Conservation (phyloP, 1,140 invertebrate species). For the Lordiphosa clarofinis region DNA sequence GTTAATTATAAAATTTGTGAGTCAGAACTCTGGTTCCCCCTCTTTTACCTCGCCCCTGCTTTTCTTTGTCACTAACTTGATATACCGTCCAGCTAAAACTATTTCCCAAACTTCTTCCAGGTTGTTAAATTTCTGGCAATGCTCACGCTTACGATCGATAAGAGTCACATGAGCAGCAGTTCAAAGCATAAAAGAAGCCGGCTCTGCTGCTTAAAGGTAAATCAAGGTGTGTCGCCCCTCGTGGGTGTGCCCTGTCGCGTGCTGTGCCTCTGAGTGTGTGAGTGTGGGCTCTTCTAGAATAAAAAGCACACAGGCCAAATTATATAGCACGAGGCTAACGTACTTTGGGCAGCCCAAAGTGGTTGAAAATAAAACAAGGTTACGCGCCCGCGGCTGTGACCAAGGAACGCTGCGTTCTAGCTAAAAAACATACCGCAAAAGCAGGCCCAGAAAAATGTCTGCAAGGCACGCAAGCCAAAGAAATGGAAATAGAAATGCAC, state of each 20-base stretch:
- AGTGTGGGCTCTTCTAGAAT: slow-evolving; percentile 29
- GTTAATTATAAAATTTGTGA: too few species aligned
- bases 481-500: slow-evolving; percentile 37
- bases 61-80: too few species aligned
- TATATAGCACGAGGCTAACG: slow-evolving; percentile 61
- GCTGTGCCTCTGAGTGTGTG: slow-evolving; percentile 24
- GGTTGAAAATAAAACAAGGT: slow-evolving; percentile 63
- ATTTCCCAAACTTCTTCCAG: too few species aligned
- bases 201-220: slow-evolving; percentile 38
- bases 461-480: slow-evolving; percentile 54
- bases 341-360: slow-evolving; percentile 53
- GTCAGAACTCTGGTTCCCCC: too few species aligned
- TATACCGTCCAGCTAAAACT: background rate
- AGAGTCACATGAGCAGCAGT: slow-evolving; percentile 21
- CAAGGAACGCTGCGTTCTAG: slow-evolving; percentile 25
- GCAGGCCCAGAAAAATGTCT: slow-evolving; percentile 51
- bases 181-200: slow-evolving; percentile 16
- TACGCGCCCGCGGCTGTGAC: slow-evolving; percentile 39
- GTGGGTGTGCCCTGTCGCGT: slow-evolving; percentile 49
- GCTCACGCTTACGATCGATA: slow-evolving; percentile 54
- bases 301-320: slow-evolving; percentile 43
- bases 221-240: slow-evolving; percentile 60
- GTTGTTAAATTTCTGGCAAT: background rate
- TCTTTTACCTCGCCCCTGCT: too few species aligned
- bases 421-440: slow-evolving; percentile 25